A percentile compares a stretch with the other conserved stretches of the same genome.
Conservation (phyloP, 2,888 invertebrate genomes). For the Zygothrica quintamaculata region DNA sequence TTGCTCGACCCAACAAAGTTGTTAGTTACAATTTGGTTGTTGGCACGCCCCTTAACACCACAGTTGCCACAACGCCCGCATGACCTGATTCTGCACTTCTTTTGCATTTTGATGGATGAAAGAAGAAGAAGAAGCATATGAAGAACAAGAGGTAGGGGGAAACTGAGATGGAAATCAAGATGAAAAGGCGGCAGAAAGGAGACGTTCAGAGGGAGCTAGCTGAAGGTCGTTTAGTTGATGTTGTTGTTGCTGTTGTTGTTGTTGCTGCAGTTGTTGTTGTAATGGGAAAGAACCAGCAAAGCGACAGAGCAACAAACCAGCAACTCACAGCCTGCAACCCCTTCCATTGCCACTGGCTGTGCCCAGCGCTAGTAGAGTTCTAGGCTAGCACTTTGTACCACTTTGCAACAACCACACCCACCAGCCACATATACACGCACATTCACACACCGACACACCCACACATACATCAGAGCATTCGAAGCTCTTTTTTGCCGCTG, state of each 20-base stretch:
- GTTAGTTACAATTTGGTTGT: conserved; percentile 66
- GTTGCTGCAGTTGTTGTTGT: no score
- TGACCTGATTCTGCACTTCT: conserved; percentile 60
- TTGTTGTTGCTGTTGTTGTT: no score
- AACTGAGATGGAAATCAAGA: not conserved
- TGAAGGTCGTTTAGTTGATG: conserved; percentile 74
- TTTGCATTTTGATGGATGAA: conserved; percentile 37
- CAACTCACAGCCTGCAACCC: conserved; percentile 44
- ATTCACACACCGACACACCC: conserved; percentile 13
- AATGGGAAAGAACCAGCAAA: no score
- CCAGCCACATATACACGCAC: conserved; percentile 17
- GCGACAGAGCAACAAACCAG: conserved; percentile 43
- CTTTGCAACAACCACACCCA: conserved; percentile 63
- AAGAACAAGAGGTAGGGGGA: no score
- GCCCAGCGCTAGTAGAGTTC: conserved; percentile 54
- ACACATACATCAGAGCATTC: conserved; percentile 23
- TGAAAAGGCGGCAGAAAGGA: not conserved
- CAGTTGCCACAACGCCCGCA: conserved; percentile 42
- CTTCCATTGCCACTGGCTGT: no score
- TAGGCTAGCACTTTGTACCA: conserved; percentile 67
- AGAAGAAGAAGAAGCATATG: not conserved
- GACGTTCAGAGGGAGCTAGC: conserved; percentile 16
- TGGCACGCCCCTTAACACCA: conserved; percentile 8
- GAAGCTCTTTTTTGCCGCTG: conserved; percentile 38
- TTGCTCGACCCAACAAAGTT: conserved; percentile 59